phyloP scores from a whole-genome alignment of 2,113 vertebrate genomes.

The Bubo bubo region DNA sequence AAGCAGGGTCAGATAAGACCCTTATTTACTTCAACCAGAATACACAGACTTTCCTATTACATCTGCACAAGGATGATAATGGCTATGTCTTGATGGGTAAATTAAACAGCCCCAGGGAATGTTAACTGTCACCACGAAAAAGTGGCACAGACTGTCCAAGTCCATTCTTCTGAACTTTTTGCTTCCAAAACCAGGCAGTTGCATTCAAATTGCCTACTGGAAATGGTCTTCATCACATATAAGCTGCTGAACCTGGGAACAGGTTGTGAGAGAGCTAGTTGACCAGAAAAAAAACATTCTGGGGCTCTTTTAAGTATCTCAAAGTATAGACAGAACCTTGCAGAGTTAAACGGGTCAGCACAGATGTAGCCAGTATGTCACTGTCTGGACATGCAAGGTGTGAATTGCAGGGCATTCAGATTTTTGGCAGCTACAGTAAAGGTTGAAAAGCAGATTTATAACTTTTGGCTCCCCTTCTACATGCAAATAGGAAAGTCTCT shows the following conservation, averaged over 20 bases:
- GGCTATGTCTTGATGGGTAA: not conserved
- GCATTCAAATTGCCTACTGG: not conserved
- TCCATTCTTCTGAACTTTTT: not conserved
- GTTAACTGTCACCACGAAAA: not conserved
- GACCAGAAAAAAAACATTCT: not conserved
- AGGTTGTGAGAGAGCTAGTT: not conserved
- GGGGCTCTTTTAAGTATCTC: not conserved
- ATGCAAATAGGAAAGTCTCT: not conserved
- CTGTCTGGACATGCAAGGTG: not conserved
- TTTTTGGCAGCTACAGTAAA: not conserved
- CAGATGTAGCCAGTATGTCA: not conserved
- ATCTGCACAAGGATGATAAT: not conserved
- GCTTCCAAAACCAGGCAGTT: not conserved
- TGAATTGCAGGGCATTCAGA: not conserved
- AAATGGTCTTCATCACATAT: not conserved
- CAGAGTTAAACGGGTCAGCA: not conserved
- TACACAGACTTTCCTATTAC: not conserved
- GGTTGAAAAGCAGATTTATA: not conserved
- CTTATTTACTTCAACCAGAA: not conserved
- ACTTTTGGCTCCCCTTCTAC: not conserved
- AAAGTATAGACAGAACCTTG: not conserved
- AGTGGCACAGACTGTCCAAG: not conserved
- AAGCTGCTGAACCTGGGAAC: not conserved
- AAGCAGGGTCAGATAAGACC: not conserved
- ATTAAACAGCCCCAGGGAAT: not conserved